Evolutionary conservation across 2,113 vertebrate genomes (phyloP).

Genomic region (Glaucomys volans): DNA sequence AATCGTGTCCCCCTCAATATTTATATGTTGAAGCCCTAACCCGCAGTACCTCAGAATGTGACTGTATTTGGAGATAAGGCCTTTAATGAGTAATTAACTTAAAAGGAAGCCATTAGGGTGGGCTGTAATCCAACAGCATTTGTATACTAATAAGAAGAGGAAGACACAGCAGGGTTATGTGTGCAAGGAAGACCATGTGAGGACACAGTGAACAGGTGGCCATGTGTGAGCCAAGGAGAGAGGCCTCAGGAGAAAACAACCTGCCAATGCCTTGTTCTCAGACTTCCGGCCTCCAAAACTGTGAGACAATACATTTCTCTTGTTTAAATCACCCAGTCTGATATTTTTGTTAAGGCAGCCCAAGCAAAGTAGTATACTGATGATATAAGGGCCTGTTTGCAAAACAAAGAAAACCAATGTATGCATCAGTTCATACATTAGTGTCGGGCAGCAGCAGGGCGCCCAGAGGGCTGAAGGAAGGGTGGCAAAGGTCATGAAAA

Average conservation of each 20-base stretch:
- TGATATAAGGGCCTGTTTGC: neutral
- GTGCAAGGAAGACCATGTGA: neutral
- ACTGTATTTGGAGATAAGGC: neutral
- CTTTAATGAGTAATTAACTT: neutral
- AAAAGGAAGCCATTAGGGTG: neutral
- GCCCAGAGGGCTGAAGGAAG: neutral
- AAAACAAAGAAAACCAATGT: constrained; percentile 2
- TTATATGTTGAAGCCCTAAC: neutral
- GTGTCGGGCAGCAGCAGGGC: neutral
- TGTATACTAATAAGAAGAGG: neutral
- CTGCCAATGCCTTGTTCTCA: neutral
- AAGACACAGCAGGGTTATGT: neutral
- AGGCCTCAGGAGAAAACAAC: neutral
- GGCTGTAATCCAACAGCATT: neutral
- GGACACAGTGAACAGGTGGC: neutral
- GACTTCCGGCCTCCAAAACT: neutral
- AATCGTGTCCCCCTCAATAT: neutral
- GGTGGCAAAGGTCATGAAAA: neutral
- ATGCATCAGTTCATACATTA: neutral
- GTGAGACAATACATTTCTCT: neutral
- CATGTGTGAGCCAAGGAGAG: neutral
- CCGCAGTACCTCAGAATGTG: neutral
- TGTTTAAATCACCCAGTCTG: neutral
- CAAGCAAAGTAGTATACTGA: neutral
- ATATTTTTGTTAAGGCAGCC: neutral